Evolutionary conservation across 2,113 vertebrate genomes (phyloP), one percentile per base, ranked within the genome.

Genomic region (Nothocercus nigrocapillus): DNA sequence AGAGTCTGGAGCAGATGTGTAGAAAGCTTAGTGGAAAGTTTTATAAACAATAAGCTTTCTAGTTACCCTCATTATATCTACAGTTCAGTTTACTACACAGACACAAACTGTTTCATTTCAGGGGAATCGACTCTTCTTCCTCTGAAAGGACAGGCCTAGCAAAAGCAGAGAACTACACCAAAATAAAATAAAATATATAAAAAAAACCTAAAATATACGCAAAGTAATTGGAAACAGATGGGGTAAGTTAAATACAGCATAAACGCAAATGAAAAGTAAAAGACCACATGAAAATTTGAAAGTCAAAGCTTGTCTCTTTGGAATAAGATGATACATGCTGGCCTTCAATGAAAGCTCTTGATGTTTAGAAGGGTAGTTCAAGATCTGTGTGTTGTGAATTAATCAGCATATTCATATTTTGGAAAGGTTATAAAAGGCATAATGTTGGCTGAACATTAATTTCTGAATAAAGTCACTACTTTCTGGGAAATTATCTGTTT

Each of bases 391-490:
- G 66, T 95, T 93, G 89, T 94, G 74, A 94, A 97, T 94, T 95
- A 96, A 96, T 97, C 87, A 97, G 74, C 79, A 94, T 96, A 93
- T 96, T 97, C 92, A 94, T 74, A 84, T 86, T 92, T 89, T 61
- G 4, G 75, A 95, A 97, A 97, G 90, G 76, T 98, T 96, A 97
- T 79, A 74, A 30, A 66, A 97, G 66, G 83, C 66, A 95, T 93
- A 86, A 88, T 95, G 69, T 92, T 97, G 93, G 72, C 64, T 94
- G 64, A 90, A 96, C n/a, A 25, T 91, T 91, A 80, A 95, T 95
- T 96, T 96, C 75, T 94, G 77, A 93, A 84, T 93, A 90, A 84
- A 82, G 4, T 89, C 90, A 89, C 70, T 93, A 42, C 49, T 89
- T 96, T 85, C 84, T 0, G 0, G 49, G 45, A 96, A 96, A 96